Base-by-base conservation (phyloP, 1,140 invertebrate species). In the Procambarus virginalis region DNA sequence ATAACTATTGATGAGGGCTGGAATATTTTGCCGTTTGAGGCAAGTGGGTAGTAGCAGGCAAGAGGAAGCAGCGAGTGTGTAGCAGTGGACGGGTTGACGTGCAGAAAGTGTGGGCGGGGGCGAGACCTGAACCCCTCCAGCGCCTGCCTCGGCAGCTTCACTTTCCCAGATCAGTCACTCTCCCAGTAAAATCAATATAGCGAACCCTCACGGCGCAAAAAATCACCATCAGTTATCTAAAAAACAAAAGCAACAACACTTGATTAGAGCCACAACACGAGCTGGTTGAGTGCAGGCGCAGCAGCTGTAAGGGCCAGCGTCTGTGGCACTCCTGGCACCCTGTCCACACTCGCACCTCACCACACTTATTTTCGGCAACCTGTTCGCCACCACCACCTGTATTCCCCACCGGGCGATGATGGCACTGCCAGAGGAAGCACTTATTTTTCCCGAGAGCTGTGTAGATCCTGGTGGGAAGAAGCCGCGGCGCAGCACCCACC, bases 341-440 rank as follows among this genome's bases (percentile, higher is more conserved):
- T 34, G 34, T 34, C 34, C 14, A n/a, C 58, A 68, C n/a, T 3
- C 5, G 6, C 60, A 12, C 4, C 6, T 34, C 34, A 17, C 51
- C 58, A 68, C 58, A 68, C 22, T 68, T 68, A 82, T 68, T 82
- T 82, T 82, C 58, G 60, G 79, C 79, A 68, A 82, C 80, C 80
- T 68, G 58, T 82, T 68, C 55, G 60, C 58, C 45, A 20, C 14
- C 12, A n/a, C 60, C 68, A 3, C 45, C n/a, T 68, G 4, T 60
- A 64, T 20, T 0, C 17, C 34, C 34, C 34, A 60, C 9, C 34
- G 68, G 14, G 12, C 60, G 5, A 2, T 68, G 6, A 60, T 8
- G 17, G 46, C 45, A 82, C 80, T 68, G n/a, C 58, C 4, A 8
- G 49, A 10, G 48, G 2, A 22, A 45, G 14, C 79, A 14, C 8